These are phyloP conservation scores for Noctilio leporinus DNA, from an alignment of 2,113 vertebrate genomes.

Conservation along the genomic window DNA sequence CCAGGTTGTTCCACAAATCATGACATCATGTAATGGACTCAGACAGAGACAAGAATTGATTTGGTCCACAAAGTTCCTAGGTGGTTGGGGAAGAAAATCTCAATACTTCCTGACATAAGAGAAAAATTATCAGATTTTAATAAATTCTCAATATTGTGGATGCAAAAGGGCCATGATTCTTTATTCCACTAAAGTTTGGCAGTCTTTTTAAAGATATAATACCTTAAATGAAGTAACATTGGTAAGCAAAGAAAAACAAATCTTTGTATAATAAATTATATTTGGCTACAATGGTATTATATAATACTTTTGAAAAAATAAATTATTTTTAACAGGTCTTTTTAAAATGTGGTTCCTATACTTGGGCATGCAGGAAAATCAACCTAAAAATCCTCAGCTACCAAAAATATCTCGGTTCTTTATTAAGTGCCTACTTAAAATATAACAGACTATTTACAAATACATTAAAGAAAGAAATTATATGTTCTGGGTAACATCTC, in stretches of 20 bases:
- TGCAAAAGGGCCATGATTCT: background rate
- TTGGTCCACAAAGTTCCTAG: background rate
- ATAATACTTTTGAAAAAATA: background rate
- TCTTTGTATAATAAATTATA: background rate
- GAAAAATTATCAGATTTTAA: background rate
- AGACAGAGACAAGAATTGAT: background rate
- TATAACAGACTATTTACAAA: conserved; percentile 67
- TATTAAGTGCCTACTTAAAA: conserved; percentile 60
- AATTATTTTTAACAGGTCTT: background rate
- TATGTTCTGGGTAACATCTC: conserved; percentile 53
- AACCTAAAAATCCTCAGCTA: conserved; percentile 25
- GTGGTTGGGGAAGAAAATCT: background rate
- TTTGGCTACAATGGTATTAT: background rate
- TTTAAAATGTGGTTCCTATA: background rate
- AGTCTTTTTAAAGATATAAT: background rate
- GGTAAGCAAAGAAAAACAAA: background rate
- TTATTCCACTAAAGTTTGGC: background rate
- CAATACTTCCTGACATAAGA: background rate
- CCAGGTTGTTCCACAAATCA: background rate
- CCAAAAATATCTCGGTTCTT: conserved; percentile 61
- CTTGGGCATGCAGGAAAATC: background rate
- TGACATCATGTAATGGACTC: fast-evolving
- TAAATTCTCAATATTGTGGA: background rate
- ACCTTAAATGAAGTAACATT: background rate
- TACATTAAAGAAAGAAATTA: conserved; percentile 65